Evolutionary conservation across 2,888 invertebrate species (phyloP), one percentile per base, ranked within the genome.

Genomic region (Scaptomyza cyrtandrae): DNA sequence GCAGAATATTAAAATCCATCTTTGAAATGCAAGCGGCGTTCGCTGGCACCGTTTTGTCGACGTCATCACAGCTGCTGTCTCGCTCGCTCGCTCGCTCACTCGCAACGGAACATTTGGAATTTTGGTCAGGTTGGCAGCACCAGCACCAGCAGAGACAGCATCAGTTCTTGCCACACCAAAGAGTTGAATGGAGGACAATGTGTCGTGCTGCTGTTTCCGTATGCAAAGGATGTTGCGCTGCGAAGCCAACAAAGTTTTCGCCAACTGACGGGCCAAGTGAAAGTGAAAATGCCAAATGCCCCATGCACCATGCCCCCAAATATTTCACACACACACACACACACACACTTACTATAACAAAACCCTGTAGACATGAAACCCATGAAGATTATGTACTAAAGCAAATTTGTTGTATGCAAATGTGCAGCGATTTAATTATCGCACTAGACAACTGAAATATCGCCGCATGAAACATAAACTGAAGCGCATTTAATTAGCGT

Each of bases 1-100:
- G 79, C 75, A 79, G 90, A 89, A 90, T 90, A 89, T 90, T 90
- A 90, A 90, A 90, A 89, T 89, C 82, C 85, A 89, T 88, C 88
- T 86, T 84, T 86, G 78, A 58, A 88, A 89, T 88, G 89, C 86
- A 88, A 77, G 79, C 78, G 71, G 77, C 83, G 80, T 86, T 76
- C 83, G 33, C 33, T 50, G 50, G 50, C 11, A n/a, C 13, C 41
- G 41, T 41, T 41, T 19, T 53, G 64, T 64, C 77, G 84, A 78
- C 78, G 78, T 78, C 78, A 78, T 81, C 68, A 57, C 82, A 69
- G 65, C 62, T 66, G 80, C 75, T 39, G 53, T 71, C 79, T 85
- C 82, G 70, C 78, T 46, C 55, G 6, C 33, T n/a, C 33, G 3
- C 79, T 85, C 82, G 70, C 78, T 46, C 55, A 4, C 33, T n/a